Evolutionary conservation across 2,113 vertebrate species (phyloP).

Genomic region (Campylomormyrus tamandua): DNA sequence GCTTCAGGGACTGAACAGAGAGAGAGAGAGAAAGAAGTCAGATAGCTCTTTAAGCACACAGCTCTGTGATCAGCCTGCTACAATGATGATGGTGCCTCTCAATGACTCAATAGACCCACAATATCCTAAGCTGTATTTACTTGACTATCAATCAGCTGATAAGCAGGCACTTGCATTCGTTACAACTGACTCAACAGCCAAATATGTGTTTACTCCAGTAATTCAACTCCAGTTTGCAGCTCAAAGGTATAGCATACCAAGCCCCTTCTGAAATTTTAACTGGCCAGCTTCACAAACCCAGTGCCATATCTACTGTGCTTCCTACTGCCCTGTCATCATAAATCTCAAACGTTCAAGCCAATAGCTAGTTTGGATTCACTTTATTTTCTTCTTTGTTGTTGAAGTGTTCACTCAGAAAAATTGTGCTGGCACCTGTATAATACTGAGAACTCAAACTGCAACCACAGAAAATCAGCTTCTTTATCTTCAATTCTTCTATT

Average conservation of each 20-base stretch:
- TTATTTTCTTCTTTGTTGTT: neutral
- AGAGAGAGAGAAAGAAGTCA: neutral
- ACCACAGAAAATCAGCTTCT: neutral
- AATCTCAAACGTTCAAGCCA: neutral
- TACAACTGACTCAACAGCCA: neutral
- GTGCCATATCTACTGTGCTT: neutral
- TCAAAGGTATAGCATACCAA: neutral
- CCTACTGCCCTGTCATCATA: neutral
- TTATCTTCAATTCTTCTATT: neutral
- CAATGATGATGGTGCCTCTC: neutral
- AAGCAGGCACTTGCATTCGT: neutral
- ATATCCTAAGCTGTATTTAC: neutral
- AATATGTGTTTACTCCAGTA: neutral
- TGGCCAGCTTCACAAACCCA: neutral
- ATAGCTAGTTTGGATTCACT: neutral
- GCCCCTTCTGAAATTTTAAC: neutral
- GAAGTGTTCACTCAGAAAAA: neutral
- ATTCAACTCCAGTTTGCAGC: neutral
- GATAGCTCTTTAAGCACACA: neutral
- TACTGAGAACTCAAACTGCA: neutral
- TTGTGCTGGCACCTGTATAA: neutral
- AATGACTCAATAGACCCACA: neutral
- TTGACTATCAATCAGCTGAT: neutral
- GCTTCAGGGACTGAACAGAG: conserved; percentile 75
- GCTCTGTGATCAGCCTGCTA: neutral